Evolutionary conservation across 2,797 vertebrate genomes (phyloP).

Genomic region (Myripristis jacobus): DNA sequence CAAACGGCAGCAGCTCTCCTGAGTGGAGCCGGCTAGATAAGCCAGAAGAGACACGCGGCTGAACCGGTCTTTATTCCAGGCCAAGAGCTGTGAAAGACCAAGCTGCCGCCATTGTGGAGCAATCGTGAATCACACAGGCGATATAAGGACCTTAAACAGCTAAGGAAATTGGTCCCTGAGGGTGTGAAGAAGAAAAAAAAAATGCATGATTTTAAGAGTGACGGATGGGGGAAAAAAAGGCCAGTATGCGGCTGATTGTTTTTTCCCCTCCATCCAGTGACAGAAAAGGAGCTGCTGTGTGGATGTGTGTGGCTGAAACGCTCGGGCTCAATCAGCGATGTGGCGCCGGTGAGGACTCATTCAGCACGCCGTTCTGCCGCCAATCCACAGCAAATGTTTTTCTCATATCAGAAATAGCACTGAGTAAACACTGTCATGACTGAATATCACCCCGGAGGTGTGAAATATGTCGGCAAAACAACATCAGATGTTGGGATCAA

Average conservation of each 20-base stretch:
- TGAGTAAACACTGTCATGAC: conserved; percentile 23
- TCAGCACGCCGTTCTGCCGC: conserved; percentile 4
- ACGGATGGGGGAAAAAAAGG: conserved; percentile 40
- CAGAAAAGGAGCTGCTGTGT: conserved; percentile 29
- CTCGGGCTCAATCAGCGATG: conserved; percentile 9
- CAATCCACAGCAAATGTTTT: conserved; percentile 14
- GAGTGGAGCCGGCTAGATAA: conserved; percentile 56
- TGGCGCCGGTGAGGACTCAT: conserved; percentile 9
- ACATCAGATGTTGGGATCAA: conserved; percentile 16
- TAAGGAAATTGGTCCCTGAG: conserved; percentile 58
- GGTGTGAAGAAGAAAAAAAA: conserved; percentile 31
- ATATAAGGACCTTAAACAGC: conserved; percentile 61
- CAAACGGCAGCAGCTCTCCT: conserved; percentile 12
- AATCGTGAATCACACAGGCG: conserved; percentile 56
- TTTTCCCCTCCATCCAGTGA: neutral
- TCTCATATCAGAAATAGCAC: conserved; percentile 11
- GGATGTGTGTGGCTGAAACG: conserved; percentile 20
- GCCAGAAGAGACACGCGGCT: conserved; percentile 25
- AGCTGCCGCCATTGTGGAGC: conserved; percentile 35
- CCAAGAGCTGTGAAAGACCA: conserved; percentile 58
- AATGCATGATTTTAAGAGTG: conserved; percentile 32
- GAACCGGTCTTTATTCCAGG: conserved; percentile 50
- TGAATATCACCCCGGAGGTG: conserved; percentile 1
- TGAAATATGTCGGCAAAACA: neutral
- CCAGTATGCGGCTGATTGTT: conserved; percentile 47